Evolutionary conservation across 2,888 invertebrate species (phyloP), one percentile per base, ranked within the genome.

Genomic region (Calliopum simillimum): DNA sequence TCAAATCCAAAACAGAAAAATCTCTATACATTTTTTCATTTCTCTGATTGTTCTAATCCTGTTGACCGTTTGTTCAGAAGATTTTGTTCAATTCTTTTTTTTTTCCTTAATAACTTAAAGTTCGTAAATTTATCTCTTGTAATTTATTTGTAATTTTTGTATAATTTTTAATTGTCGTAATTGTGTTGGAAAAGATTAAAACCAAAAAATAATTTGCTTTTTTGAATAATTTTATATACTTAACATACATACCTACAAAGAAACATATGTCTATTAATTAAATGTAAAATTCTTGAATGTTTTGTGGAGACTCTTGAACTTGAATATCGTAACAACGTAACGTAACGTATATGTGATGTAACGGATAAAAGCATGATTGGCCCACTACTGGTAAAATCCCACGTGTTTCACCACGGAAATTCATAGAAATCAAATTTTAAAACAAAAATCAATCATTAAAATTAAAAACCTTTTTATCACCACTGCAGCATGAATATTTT

Each of bases 301-400:
- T 61, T 13, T 61, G 16, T 59, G 43, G 19, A 59, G 59, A 56
- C 74, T 77, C 16, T 63, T 66, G 68, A 73, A 66, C 55, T 75
- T 47, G 5, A 23, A 21, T 46, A 59, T 16, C 25, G 56, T 59
- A 58, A 44, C 25, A 67, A 21, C 19, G 41, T 21, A 59, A 41
- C 65, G 43, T 58, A 56, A 68, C 66, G 70, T 62, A 65, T 81
- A 77, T 82, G 77, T 79, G 79, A 78, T 80, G 79, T 80, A 79
- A 73, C 76, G 82, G 80, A 83, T 82, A 78, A 79, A 77, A 84
- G 84, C 85, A 84, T 85, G 85, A 83, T 84, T 84, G 84, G 85
- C 85, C 84, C 84, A 84, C 85, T 84, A 84, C 84, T 84, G 84
- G 84, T 84, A 84, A 83, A 80, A 77, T 73, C 70, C 72, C 74